Base-by-base conservation (phyloP, 1,140 invertebrate species). In the Bombus pyrosoma region DNA sequence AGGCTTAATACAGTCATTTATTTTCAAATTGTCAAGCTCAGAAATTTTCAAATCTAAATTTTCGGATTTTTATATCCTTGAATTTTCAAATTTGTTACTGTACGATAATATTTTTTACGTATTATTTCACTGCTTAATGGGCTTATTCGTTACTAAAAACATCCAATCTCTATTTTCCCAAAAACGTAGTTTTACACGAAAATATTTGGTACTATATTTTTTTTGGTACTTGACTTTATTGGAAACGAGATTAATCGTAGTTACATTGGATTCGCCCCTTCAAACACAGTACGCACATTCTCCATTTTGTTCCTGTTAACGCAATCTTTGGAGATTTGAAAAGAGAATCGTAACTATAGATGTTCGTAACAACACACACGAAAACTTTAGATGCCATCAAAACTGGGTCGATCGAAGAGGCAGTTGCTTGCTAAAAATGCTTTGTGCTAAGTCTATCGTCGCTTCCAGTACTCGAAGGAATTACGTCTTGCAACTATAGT, bases 391-490 rank as follows among this genome's bases (percentile, higher is more conserved):
- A 89, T 85, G 79, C 85, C 85, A 84, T 78, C 85, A 79, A 86
- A 90, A 83, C 57, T 90, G 84, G 86, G 83, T 90, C 88, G 80
- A 90, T 90, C 89, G 88, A 90, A 90, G 79, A 53, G 39, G 74
- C 47, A 68, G 87, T 66, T 83, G 87, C 62, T 68, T 78, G 80
- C 66, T 81, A 85, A 83, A 89, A 89, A 89, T 89, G 87, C 79
- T 84, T 68, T 69, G 75, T 80, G 32, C 75, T 71, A 25, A 79
- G 43, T 89, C 81, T 73, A 89, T 89, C 89, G 87, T 89, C 85
- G 81, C 57, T 69, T 81, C 66, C 73, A 89, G 88, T 89, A 77
- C 22, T 81, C 34, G 71, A 89, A 84, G 74, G 76, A 89, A 89
- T 89, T 89, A 86, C 87, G 77, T 89, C 72, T 86, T 64, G 69